Evolutionary conservation across 2,797 vertebrate species (phyloP).

Genomic region (Brachymystax lenok): DNA sequence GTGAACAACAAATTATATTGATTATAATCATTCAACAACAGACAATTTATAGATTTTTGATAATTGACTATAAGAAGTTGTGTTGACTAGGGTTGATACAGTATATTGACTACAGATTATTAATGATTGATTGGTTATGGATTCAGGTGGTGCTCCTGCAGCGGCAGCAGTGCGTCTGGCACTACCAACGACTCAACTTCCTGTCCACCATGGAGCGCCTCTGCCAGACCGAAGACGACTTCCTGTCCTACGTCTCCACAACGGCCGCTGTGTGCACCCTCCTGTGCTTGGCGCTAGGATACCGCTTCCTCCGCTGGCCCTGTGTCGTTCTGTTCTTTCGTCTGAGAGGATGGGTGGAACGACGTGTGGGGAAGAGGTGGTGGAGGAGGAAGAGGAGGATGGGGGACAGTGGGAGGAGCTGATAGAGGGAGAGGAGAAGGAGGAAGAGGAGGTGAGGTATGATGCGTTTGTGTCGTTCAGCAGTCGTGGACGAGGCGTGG

Average conservation of each 20-base stretch:
- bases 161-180: conserved; percentile 42
- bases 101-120: neutral
- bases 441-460: conserved; percentile 14
- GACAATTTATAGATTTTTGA: no score
- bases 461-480: conserved; percentile 47
- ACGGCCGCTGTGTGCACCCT: conserved; percentile 20
- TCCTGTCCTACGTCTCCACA: conserved; percentile 37
- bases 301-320: conserved; percentile 44
- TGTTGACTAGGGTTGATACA: neutral
- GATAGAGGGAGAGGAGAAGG: neutral
- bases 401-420: neutral
- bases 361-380: conserved; percentile 26
- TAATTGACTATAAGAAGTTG: no score
- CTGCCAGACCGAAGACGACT: conserved; percentile 46
- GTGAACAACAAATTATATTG: no score
- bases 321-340: conserved; percentile 38
- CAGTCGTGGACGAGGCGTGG: conserved; percentile 50
- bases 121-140: conserved; percentile 26
- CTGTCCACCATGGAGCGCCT: conserved; percentile 45
- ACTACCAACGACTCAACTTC: conserved; percentile 43
- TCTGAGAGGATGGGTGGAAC: conserved; percentile 21
- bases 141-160: conserved; percentile 40
- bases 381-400: conserved; percentile 13
- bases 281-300: conserved; percentile 23
- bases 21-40: no score